Percentiles rank a stretch among this genome's conserved stretches.
Evolutionary conservation across 2,888 invertebrate genomes (phyloP).

Genomic region (Neoitamus cyanurus): DNA sequence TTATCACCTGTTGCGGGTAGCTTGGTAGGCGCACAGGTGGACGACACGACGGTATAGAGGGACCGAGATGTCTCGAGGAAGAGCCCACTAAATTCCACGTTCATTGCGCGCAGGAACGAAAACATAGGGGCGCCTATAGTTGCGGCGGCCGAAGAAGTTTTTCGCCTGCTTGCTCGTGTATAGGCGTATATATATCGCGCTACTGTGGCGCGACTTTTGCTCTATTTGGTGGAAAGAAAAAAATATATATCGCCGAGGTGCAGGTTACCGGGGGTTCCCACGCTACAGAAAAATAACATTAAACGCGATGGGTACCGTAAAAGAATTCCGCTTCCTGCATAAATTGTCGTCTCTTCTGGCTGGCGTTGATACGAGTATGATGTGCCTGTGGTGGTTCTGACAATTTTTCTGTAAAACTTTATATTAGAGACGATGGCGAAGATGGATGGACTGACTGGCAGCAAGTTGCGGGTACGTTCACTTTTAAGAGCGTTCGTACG

Average conservation of each 20-base stretch:
- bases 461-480: slow-evolving; percentile 8
- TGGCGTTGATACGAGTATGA: not conserved
- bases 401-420: not conserved
- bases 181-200: not conserved
- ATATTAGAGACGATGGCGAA: not conserved
- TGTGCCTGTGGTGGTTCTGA: slow-evolving; percentile 13
- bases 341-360: slow-evolving; percentile 47
- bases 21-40: slow-evolving; percentile 39
- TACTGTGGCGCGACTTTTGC: slow-evolving; percentile 10
- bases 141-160: not conserved
- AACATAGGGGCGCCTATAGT: slow-evolving; percentile 10
- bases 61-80: slow-evolving; percentile 10
- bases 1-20: slow-evolving; percentile 43
- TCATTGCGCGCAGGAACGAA: slow-evolving; percentile 8
- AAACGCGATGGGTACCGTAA: slow-evolving; percentile 48
- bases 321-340: slow-evolving; percentile 53
- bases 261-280: slow-evolving; percentile 37
- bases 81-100: slow-evolving; percentile 18
- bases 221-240: slow-evolving; percentile 23
- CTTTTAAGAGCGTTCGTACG: slow-evolving; percentile 15
- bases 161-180: slow-evolving; percentile 11
- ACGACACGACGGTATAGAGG: not conserved
- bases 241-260: not conserved
- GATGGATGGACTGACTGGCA: slow-evolving; percentile 29
- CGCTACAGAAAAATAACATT: slow-evolving; percentile 46